Conservation (phyloP, 1,140 invertebrate species). For the Drosophila bipectinata region DNA sequence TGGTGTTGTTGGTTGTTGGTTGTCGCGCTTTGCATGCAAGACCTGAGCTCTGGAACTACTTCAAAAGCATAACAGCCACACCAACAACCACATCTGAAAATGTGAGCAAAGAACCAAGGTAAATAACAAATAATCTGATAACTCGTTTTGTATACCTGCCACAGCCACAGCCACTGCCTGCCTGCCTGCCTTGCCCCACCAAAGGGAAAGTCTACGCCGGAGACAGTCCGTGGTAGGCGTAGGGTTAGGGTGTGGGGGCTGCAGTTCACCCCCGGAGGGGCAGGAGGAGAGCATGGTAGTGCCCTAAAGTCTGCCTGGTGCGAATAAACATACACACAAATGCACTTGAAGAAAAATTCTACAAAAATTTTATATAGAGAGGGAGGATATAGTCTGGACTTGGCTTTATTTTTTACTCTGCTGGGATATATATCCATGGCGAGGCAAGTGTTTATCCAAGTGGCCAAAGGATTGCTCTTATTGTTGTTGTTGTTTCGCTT, state of each 20-base stretch:
- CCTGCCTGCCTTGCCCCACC: slow-evolving; percentile 42
- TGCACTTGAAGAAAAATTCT: slow-evolving; percentile 3
- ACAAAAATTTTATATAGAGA: neutral
- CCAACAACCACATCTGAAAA: slow-evolving; percentile 19
- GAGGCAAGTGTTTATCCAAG: slow-evolving; percentile 78
- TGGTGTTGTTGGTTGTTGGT: slow-evolving; percentile 46
- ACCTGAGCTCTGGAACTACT: slow-evolving; percentile 65
- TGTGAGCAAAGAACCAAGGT: slow-evolving; percentile 58
- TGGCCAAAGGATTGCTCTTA: slow-evolving; percentile 65
- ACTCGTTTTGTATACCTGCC: slow-evolving; percentile 79
- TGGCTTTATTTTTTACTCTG: neutral
- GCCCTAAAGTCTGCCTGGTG: slow-evolving; percentile 79
- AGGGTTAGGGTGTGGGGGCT: slow-evolving; percentile 2
- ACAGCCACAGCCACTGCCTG: slow-evolving; percentile 9
- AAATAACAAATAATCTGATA: slow-evolving; percentile 83
- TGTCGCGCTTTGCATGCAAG: slow-evolving; percentile 78
- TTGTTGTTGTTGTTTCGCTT: slow-evolving; percentile 62
- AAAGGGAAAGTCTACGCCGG: slow-evolving; percentile 71
- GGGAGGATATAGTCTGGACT: no score
- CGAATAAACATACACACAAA: slow-evolving; percentile 36
- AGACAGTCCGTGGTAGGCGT: slow-evolving; percentile 22
- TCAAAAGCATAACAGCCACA: slow-evolving; percentile 63
- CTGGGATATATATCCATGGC: slow-evolving; percentile 33
- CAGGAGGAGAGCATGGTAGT: slow-evolving; percentile 49
- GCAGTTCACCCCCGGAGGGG: slow-evolving; percentile 3